A percentile compares a stretch with the other conserved stretches of the same genome.
Evolutionary conservation across 2,113 vertebrate species (phyloP).

Genomic region (Percopsis transmontana): DNA sequence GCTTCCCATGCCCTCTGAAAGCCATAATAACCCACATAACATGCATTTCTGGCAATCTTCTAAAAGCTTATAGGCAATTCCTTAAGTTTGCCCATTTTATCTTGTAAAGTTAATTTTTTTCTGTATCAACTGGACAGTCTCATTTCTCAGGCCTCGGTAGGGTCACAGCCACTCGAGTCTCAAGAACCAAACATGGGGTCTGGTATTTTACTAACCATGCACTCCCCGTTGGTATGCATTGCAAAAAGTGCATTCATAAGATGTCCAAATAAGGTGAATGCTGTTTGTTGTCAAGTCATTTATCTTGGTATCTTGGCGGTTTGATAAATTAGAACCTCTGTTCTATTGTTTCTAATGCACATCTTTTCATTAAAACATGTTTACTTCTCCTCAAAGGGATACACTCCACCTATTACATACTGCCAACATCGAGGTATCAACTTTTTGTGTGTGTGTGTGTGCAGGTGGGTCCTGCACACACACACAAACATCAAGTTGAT

Average conservation of each 20-base stretch:
- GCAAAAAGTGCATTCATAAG: constrained; percentile 37
- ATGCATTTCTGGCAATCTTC: constrained; percentile 44
- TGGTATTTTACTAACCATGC: constrained; percentile 38
- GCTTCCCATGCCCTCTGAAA: constrained; percentile 63
- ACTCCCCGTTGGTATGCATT: constrained; percentile 41
- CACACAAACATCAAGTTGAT: not conserved
- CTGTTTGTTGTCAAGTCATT: constrained; percentile 14
- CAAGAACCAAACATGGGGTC: constrained; percentile 50
- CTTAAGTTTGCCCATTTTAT: constrained; percentile 40
- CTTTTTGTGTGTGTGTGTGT: too few relatives aligned
- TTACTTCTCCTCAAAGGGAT: too few relatives aligned
- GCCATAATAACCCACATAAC: constrained; percentile 35
- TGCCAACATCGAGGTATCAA: too few relatives aligned
- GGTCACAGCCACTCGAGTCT: constrained; percentile 45
- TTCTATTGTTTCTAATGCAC: too few relatives aligned
- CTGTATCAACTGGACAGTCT: constrained; percentile 31
- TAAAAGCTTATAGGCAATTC: constrained; percentile 70
- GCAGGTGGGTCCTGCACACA: too few relatives aligned
- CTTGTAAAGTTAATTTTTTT: constrained; percentile 12
- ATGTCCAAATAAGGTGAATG: constrained; percentile 62
- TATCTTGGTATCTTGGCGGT: constrained; percentile 8
- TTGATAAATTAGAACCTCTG: too few relatives aligned
- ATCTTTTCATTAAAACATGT: too few relatives aligned
- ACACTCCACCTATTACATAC: too few relatives aligned
- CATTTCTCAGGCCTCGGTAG: constrained; percentile 60